These are phyloP conservation scores for Alosa sapidissima DNA, from an alignment of 2,797 vertebrate species.

Conservation along the genomic window DNA sequence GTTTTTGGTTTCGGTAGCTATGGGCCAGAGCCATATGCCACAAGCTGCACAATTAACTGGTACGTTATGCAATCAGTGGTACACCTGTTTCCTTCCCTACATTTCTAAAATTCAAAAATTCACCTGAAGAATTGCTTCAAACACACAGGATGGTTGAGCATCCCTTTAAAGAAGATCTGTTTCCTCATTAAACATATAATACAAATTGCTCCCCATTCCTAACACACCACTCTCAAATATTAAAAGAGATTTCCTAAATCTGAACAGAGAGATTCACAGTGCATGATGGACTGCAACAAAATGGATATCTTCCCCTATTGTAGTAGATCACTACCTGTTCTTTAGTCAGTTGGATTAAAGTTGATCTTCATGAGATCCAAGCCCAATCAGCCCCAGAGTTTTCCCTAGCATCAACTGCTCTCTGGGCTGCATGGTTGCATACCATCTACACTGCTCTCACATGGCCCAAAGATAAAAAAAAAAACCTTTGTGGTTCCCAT, in stretches of 20 bases:
- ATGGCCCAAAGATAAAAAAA: background rate
- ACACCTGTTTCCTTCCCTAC: background rate
- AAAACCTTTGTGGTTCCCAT: background rate
- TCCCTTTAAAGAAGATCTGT: background rate
- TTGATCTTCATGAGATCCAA: background rate
- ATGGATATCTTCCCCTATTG: background rate
- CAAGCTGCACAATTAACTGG: slow-evolving; percentile 67
- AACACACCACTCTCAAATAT: background rate
- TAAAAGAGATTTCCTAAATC: background rate
- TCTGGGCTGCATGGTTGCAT: too few relatives aligned
- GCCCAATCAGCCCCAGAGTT: background rate
- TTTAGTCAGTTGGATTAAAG: background rate
- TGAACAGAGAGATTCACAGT: background rate
- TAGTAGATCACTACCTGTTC: background rate
- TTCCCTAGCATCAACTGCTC: too few relatives aligned
- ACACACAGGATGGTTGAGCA: background rate
- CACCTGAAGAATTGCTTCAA: background rate
- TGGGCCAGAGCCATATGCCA: slow-evolving; percentile 63
- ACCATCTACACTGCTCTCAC: too few relatives aligned
- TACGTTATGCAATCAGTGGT: slow-evolving; percentile 32
- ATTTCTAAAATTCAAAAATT: too few relatives aligned
- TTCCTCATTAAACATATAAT: background rate
- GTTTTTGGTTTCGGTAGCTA: slow-evolving; percentile 66
- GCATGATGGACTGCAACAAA: background rate
- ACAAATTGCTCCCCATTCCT: background rate